Conservation (phyloP, 23 tunicate species). For the Oikopleura dioica region DNA sequence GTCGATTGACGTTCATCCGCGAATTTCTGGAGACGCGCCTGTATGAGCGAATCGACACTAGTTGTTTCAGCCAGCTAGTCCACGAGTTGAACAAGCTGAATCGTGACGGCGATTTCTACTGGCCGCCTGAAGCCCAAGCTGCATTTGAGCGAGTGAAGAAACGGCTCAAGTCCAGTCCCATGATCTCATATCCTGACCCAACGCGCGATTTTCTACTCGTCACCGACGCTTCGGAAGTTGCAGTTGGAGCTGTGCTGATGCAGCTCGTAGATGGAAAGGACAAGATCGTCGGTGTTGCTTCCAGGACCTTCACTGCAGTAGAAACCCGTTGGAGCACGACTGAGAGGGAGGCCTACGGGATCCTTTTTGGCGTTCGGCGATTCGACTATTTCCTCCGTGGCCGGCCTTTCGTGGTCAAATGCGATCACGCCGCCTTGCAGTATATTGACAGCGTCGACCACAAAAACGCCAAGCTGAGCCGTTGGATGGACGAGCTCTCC, state of each 20-base stretch:
- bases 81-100: too few species aligned
- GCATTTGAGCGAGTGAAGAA: background rate
- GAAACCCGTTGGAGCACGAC: too few species aligned
- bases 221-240: slow-evolving; percentile 12
- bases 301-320: too few species aligned
- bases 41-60: background rate
- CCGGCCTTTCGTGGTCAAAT: background rate
- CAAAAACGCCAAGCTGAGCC: background rate
- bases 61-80: background rate
- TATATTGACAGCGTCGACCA: background rate
- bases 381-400: background rate
- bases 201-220: background rate
- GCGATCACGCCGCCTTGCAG: background rate
- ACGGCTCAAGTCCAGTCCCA: background rate
- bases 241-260: background rate
- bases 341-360: too few species aligned
- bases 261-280: slow-evolving; percentile 7
- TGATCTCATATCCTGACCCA: background rate
- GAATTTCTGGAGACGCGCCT: background rate
- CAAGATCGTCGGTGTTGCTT: too few species aligned
- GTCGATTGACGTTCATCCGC: background rate
- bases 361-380: background rate
- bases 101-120: background rate
- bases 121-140: background rate
- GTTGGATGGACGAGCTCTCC: background rate